Conservation (phyloP, 2,888 invertebrate species). For the Notodonta ziczac region DNA sequence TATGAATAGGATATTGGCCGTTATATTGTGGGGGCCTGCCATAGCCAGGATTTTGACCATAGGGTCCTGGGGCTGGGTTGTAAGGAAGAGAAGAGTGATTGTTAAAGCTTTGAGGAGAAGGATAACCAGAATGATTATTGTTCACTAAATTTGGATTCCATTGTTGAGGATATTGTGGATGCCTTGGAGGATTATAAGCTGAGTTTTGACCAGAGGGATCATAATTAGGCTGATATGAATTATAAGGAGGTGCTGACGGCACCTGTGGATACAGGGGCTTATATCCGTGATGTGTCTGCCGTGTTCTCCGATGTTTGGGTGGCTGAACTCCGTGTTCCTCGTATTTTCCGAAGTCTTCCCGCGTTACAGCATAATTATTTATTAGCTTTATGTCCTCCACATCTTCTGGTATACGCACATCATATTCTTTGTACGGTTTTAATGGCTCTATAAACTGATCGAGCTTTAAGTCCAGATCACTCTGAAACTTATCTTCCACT, state of each 20-base stretch:
- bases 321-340: constrained; percentile 8
- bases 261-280: constrained; percentile 48
- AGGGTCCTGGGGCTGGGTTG: constrained; percentile 7
- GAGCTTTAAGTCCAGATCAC: constrained; percentile 11
- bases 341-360: constrained; percentile 4
- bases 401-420: constrained; percentile 19
- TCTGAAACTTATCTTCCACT: constrained; percentile 10
- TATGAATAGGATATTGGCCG: constrained; percentile 24
- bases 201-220: constrained; percentile 24
- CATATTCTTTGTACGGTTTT: constrained; percentile 10
- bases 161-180: constrained; percentile 12
- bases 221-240: constrained; percentile 29
- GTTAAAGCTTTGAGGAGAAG: constrained; percentile 7
- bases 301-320: constrained; percentile 32
- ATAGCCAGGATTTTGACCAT: constrained; percentile 16
- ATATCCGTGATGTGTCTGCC: constrained; percentile 48
- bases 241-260: constrained; percentile 43
- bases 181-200: neutral
- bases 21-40: constrained; percentile 11
- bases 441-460: constrained; percentile 11
- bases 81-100: neutral
- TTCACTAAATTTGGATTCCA: constrained; percentile 13
- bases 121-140: constrained; percentile 14
- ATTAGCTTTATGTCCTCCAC: constrained; percentile 3
- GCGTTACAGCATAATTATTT: constrained; percentile 8